These are phyloP conservation scores for Geopemphigus sp. DNA, from an alignment of 1,140 invertebrate genomes.

Conservation along the genomic window DNA sequence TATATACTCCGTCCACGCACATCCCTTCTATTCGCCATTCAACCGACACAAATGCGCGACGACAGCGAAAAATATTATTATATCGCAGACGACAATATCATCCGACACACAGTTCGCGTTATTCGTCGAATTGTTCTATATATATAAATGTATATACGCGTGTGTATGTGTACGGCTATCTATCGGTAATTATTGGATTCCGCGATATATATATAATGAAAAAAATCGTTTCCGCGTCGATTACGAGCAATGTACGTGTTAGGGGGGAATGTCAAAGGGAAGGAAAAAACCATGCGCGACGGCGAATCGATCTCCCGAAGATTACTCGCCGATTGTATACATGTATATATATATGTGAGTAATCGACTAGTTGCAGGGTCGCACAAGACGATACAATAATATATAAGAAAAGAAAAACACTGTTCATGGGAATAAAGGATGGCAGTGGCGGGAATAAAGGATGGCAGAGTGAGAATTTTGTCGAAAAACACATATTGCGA, in stretches of 20 bases:
- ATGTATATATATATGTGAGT: too few species aligned
- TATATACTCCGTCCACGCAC: background rate
- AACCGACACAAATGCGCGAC: conserved; percentile 39
- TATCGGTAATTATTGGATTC: conserved; percentile 4
- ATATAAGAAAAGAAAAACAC: too few species aligned
- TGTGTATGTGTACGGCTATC: too few species aligned
- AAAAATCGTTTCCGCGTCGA: background rate
- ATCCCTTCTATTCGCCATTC: background rate
- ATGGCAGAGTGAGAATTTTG: background rate
- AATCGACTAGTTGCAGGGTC: conserved; percentile 9
- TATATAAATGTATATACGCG: background rate
- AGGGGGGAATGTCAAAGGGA: background rate
- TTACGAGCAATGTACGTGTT: background rate
- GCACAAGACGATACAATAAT: background rate
- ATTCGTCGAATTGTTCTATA: background rate
- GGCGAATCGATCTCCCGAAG: background rate
- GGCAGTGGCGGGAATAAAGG: too few species aligned
- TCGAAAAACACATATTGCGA: conserved; percentile 40
- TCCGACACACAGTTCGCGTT: conserved; percentile 7
- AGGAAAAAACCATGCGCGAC: background rate
- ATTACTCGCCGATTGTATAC: background rate
- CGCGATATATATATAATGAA: too few species aligned
- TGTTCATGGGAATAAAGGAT: too few species aligned
- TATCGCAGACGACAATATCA: conserved; percentile 26
- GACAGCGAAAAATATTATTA: conserved; percentile 40